Conservation (phyloP, 1,140 invertebrate species). For the Pseudomyrmex pallidus region DNA sequence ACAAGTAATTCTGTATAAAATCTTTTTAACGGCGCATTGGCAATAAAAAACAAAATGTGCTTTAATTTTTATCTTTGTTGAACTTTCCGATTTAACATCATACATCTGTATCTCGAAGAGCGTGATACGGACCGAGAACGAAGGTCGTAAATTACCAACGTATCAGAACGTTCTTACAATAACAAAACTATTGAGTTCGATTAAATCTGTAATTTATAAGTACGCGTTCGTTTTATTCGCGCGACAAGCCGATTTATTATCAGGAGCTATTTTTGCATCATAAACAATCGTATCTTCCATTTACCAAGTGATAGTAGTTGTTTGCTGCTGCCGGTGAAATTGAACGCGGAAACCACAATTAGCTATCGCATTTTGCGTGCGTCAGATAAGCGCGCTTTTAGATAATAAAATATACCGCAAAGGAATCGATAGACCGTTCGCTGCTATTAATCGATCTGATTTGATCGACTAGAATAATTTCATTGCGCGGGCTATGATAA, state of each 20-base stretch:
- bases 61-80: background rate
- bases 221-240: background rate
- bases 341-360: background rate
- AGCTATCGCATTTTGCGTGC: background rate
- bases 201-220: slow-evolving; percentile 40
- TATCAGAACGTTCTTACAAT: slow-evolving; percentile 32
- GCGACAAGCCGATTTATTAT: slow-evolving; percentile 20
- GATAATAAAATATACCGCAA: background rate
- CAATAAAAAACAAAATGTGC: background rate
- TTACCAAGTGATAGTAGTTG: background rate
- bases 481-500: slow-evolving; percentile 1
- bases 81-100: background rate
- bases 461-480: background rate
- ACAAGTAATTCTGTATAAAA: background rate
- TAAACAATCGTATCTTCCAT: background rate
- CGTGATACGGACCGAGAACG: slow-evolving; percentile 1
- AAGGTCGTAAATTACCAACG: slow-evolving; percentile 47
- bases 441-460: slow-evolving; percentile 4
- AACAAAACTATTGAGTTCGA: background rate
- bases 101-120: slow-evolving; percentile 4
- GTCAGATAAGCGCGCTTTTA: background rate
- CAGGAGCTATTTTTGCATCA: slow-evolving; percentile 20
- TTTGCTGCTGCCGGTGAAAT: background rate
- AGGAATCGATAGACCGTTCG: background rate
- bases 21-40: background rate